phyloP scores from a whole-genome alignment of 2,113 vertebrate species.

The Poicephalus gulielmi region DNA sequence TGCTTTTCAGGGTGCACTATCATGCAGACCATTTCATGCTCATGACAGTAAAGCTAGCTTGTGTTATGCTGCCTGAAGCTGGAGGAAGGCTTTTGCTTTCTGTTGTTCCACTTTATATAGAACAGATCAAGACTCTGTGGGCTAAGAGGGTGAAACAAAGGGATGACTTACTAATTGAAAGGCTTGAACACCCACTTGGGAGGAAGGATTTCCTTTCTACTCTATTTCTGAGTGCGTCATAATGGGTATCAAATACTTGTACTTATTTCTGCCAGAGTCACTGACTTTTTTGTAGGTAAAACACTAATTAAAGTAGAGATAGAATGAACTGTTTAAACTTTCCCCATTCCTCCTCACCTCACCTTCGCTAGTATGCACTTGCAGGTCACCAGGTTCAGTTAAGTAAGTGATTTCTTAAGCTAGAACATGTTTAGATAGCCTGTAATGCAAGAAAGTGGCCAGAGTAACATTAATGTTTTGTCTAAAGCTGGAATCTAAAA shows the following conservation, averaged over 20 bases:
- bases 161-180: neutral
- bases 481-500: neutral
- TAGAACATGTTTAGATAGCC: neutral
- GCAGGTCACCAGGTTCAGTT: neutral
- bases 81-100: neutral
- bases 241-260: neutral
- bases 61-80: neutral
- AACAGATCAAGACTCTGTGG: neutral
- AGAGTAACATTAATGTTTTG: neutral
- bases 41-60: neutral
- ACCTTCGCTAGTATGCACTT: neutral
- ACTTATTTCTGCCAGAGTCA: neutral
- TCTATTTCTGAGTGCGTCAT: neutral
- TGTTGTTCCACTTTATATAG: neutral
- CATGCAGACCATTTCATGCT: neutral
- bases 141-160: neutral
- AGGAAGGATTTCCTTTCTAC: neutral
- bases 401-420: neutral
- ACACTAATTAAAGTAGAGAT: neutral
- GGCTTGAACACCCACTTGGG: neutral
- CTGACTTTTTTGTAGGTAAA: neutral
- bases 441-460: neutral
- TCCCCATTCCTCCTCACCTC: neutral
- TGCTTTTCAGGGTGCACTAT: neutral
- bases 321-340: neutral